Conservation (phyloP, 23 tunicate genomes). For the Ascidia mentula region DNA sequence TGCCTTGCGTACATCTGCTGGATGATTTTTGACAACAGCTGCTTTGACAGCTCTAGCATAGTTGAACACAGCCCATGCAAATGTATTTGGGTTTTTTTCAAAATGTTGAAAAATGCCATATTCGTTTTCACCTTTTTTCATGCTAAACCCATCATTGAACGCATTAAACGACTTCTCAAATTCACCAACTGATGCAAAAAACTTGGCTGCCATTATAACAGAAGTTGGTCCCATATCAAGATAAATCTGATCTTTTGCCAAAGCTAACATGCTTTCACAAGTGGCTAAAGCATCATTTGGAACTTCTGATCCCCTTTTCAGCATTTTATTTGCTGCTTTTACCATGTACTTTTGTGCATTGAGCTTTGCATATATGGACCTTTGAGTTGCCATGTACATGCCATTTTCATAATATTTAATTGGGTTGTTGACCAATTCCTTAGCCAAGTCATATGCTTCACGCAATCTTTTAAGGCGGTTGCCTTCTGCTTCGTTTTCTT, state of each 20-base stretch:
- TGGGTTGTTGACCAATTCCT: not conserved
- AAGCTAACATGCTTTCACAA: constrained; percentile 21
- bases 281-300: not conserved
- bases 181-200: constrained; percentile 42
- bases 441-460: constrained; percentile 5
- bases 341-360: constrained; percentile 48
- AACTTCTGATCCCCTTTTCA: not conserved
- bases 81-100: constrained; percentile 35
- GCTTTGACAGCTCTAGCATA: constrained; percentile 22
- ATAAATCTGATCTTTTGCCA: constrained; percentile 35
- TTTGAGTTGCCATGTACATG: constrained; percentile 17
- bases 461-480: constrained; percentile 15
- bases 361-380: constrained; percentile 35
- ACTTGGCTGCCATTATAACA: constrained; percentile 60
- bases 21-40: not conserved
- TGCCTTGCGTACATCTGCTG: not conserved
- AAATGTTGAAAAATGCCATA: not conserved
- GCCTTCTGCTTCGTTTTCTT: constrained; percentile 14
- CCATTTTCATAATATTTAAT: constrained; percentile 40
- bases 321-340: constrained; percentile 59
- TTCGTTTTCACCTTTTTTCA: not conserved
- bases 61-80: constrained; percentile 75
- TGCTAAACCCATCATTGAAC: constrained; percentile 29
- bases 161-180: constrained; percentile 46
- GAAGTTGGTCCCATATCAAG: constrained; percentile 52